phyloP scores from a whole-genome alignment of 2,888 invertebrate species.

The Hermodice carunculata region DNA sequence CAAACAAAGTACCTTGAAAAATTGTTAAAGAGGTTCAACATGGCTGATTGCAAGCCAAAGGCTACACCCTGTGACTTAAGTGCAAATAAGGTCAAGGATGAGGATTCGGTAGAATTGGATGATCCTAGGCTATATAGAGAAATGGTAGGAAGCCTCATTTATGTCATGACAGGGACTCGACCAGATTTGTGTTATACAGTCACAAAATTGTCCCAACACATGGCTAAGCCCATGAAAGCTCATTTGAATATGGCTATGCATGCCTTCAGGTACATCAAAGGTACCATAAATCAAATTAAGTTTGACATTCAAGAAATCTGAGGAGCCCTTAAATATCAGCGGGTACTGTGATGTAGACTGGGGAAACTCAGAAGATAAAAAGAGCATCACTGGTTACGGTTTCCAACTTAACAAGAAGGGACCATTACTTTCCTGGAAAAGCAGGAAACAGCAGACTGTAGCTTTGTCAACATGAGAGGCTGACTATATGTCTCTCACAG shows the following conservation, averaged over 20 bases:
- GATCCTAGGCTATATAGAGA: slow-evolving; percentile 1
- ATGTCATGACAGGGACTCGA: slow-evolving; percentile 7
- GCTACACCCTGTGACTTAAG: background rate
- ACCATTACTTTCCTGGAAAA: slow-evolving; percentile 4
- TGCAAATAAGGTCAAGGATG: background rate
- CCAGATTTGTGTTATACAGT: background rate
- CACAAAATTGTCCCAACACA: background rate
- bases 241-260: slow-evolving; percentile 1
- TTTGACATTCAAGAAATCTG: background rate
- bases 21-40: background rate
- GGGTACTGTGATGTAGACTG: background rate
- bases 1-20: slow-evolving; percentile 4
- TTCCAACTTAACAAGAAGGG: background rate
- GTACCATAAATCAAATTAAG: background rate
- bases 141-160: slow-evolving; percentile 7
- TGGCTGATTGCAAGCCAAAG: background rate
- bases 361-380: background rate
- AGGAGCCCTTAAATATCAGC: background rate
- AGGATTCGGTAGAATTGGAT: background rate
- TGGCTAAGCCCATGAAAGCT: background rate
- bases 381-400: background rate
- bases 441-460: slow-evolving; percentile 1
- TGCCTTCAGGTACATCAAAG: background rate
- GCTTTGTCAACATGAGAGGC: slow-evolving; percentile 14
- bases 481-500: background rate